Base-by-base conservation (phyloP, 2,797 vertebrate genomes). In the Calcarius lapponicus region DNA sequence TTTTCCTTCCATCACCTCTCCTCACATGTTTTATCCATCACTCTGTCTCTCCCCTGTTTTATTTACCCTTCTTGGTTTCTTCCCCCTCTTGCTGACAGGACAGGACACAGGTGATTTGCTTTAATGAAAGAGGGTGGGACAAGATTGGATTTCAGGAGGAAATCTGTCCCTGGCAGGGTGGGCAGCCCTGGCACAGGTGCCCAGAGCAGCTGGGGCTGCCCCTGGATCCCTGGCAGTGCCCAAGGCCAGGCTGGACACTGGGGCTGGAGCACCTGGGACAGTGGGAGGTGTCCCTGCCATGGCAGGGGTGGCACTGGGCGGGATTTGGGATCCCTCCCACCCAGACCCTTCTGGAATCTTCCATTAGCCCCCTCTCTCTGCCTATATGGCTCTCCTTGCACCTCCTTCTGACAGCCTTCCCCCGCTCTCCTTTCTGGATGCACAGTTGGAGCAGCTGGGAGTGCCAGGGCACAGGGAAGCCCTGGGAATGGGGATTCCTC, bases 311-410 rank as follows among this genome's bases (percentile, higher is more conserved):
- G 42, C 2, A 17, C 28, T 43, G 54, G 47, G 1, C 0, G 48
- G 20, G 29, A 26, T 40, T 14, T 1, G 0, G 11, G 5, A 50
- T 17, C 1, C 1, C 10, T 5, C 19, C 43, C 5, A 3, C 32
- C 32, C 66, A 64, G 17, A 19, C 31, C 31, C 36, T 0, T 2
- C 17, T 48, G 42, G 43, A 32, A 36, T 36, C 10, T 54, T 66
- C 38, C 43, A 20, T 13, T 54, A 42, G 10, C 6, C 51, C 48
- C 15, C 18, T 7, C 42, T 21, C 65, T 56, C 14, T 78, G 36
- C 43, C 64, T 17, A 1, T 8, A 2, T 6, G 14, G 13, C 9
- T 56, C 40, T 25, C 25, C 51, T 13, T 45, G 15, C 21, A 3
- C 62, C 71, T 57, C 64, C 47, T 47, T 47, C 17, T 11, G 13